Evolutionary conservation across 2,113 vertebrate genomes (phyloP).

Genomic region (Vidua macroura): DNA sequence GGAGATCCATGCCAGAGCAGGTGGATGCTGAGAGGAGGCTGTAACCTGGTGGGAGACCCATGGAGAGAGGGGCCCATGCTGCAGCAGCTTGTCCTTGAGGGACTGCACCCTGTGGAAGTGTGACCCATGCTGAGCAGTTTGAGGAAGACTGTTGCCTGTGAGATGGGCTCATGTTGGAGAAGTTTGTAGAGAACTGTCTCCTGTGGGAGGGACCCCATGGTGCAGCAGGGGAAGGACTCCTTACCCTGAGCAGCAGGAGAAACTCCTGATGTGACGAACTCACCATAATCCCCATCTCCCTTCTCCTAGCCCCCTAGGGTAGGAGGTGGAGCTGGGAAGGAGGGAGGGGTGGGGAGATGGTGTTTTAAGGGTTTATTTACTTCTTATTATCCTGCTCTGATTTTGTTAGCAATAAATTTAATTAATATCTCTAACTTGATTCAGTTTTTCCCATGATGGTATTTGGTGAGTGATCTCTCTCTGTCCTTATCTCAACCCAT

Average conservation of each 20-base stretch:
- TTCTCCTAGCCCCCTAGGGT: no score
- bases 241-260: background rate
- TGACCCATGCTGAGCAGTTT: background rate
- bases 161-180: background rate
- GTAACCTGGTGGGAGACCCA: background rate
- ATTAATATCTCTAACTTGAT: background rate
- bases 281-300: background rate
- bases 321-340: background rate
- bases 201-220: rapidly evolving
- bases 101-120: background rate
- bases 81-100: background rate
- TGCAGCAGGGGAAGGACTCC: background rate
- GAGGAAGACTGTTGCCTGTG: rapidly evolving
- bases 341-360: background rate
- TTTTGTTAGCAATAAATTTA: background rate
- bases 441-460: background rate
- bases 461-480: background rate
- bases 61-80: background rate
- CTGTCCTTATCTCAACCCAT: background rate
- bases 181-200: background rate
- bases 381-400: background rate
- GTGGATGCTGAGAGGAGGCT: background rate
- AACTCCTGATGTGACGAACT: background rate
- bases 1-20: background rate
- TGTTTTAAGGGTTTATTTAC: background rate